phyloP scores from a whole-genome alignment of 1,140 invertebrate species.

The Homarus americanus region DNA sequence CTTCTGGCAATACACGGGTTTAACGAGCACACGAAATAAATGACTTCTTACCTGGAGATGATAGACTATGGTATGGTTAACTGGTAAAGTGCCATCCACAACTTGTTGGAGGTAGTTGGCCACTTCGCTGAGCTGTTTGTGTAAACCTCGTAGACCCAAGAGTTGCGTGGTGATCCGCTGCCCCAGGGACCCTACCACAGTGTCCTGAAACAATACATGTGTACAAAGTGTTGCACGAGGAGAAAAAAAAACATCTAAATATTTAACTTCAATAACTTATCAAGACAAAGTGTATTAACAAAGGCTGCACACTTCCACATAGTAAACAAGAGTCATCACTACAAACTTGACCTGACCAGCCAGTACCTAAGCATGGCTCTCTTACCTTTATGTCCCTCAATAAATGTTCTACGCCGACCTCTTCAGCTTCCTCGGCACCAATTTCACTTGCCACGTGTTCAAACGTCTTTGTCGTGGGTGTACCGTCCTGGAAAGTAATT shows the following conservation, averaged over 20 bases:
- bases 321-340: background rate
- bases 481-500: slow-evolving; percentile 87
- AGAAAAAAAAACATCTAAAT: too few species aligned
- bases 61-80: slow-evolving; percentile 99
- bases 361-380: background rate
- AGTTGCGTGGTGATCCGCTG: slow-evolving; percentile 98
- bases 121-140: slow-evolving; percentile 96
- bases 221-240: too few species aligned
- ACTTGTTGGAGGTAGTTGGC: slow-evolving; percentile 94
- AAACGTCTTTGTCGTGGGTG: slow-evolving; percentile 99
- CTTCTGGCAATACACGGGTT: too few species aligned
- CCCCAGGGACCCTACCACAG: slow-evolving; percentile 98
- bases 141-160: slow-evolving; percentile 96
- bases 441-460: slow-evolving; percentile 99
- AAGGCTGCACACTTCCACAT: background rate
- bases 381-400: slow-evolving; percentile 82
- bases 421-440: slow-evolving; percentile 99
- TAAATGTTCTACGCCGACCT: slow-evolving; percentile 99
- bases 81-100: slow-evolving; percentile 92
- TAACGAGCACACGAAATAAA: background rate
- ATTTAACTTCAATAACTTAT: too few species aligned
- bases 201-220: slow-evolving; percentile 91
- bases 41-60: slow-evolving; percentile 83
- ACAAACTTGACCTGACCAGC: background rate
- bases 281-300: too few species aligned